Conservation (phyloP, 2,797 vertebrate genomes). For the Acanthis flammea region DNA sequence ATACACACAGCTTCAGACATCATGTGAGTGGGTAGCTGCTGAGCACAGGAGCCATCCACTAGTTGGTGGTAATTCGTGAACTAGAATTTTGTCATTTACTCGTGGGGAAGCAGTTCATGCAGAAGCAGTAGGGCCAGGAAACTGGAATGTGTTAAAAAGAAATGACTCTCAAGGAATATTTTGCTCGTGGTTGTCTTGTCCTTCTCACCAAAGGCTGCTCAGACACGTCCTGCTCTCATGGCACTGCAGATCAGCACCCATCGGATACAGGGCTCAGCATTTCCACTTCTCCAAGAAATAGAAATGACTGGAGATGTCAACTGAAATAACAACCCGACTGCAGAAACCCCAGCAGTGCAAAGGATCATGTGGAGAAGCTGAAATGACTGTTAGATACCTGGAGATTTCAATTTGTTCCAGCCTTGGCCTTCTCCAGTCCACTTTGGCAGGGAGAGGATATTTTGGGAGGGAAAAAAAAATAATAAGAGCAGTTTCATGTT, state of each 20-base stretch:
- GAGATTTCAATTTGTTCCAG: slow-evolving; percentile 24
- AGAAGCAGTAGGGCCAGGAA: not conserved
- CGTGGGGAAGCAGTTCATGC: not conserved
- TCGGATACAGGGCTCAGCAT: fast-evolving
- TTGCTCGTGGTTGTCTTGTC: not conserved
- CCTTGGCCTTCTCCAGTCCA: not conserved
- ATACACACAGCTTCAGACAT: slow-evolving; percentile 29
- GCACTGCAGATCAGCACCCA: not conserved
- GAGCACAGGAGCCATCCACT: slow-evolving; percentile 11
- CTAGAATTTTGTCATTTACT: not conserved
- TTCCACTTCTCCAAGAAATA: not conserved
- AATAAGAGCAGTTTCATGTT: not conserved
- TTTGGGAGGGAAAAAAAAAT: not conserved
- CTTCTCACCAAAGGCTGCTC: not conserved
- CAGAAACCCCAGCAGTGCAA: not conserved
- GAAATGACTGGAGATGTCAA: not conserved
- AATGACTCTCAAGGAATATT: not conserved
- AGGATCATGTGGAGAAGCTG: not conserved
- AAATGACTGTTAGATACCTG: slow-evolving; percentile 31
- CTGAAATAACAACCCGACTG: not conserved
- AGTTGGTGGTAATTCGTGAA: not conserved
- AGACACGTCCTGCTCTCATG: not conserved
- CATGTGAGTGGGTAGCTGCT: slow-evolving; percentile 50
- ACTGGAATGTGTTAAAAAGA: not conserved
- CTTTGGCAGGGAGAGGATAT: not conserved